Conservation (phyloP, 2,113 vertebrate species). For the Euleptes europaea region DNA sequence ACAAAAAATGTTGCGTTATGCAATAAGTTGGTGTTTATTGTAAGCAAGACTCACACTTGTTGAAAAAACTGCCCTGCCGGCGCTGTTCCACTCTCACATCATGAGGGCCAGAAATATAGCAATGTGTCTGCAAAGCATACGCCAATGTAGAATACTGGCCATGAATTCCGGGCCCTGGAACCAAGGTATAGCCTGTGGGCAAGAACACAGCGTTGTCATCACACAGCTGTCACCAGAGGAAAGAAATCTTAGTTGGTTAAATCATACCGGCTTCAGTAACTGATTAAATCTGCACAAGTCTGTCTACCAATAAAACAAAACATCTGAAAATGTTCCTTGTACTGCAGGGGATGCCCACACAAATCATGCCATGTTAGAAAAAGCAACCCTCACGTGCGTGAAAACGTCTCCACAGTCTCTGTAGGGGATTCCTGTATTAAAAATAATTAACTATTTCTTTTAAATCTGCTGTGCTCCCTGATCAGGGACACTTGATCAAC, state of each 20-base stretch:
- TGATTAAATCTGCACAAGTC: not conserved
- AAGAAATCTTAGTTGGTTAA: not conserved
- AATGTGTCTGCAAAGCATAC: constrained; percentile 42
- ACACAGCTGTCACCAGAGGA: not conserved
- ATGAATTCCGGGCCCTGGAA: constrained; percentile 21
- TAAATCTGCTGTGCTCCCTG: not conserved
- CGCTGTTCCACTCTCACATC: constrained; percentile 42
- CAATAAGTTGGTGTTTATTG: not conserved
- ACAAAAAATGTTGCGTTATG: too few relatives aligned
- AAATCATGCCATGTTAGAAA: not conserved
- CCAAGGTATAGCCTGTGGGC: constrained; percentile 48
- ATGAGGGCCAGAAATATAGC: constrained; percentile 42
- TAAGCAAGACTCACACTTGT: constrained; percentile 53
- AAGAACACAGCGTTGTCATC: not conserved
- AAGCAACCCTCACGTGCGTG: not conserved
- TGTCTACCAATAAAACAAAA: not conserved
- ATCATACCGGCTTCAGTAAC: not conserved
- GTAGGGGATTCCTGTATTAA: not conserved
- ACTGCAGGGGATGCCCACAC: not conserved
- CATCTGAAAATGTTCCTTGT: not conserved
- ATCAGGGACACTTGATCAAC: not conserved
- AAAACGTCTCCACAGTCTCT: too few relatives aligned
- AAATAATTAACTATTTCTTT: not conserved
- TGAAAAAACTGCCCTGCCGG: constrained; percentile 72
- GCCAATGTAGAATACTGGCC: constrained; percentile 46